Conservation (phyloP, 1,140 invertebrate genomes). For the Tetramorium parvispinum region DNA sequence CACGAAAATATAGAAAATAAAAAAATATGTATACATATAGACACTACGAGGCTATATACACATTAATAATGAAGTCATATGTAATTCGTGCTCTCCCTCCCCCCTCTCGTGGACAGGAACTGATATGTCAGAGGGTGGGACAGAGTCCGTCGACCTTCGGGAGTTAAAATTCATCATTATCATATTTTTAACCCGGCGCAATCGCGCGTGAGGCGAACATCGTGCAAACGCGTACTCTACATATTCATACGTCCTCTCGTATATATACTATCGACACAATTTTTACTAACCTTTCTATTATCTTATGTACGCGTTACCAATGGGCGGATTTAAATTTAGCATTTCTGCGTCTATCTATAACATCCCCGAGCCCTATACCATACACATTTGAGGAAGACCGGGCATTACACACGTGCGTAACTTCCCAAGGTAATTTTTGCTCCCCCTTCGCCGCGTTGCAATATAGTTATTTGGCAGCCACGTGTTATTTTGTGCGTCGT, state of each 20-base stretch:
- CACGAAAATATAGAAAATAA: neutral
- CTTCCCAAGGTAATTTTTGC: constrained; percentile 66
- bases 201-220: neutral
- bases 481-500: constrained; percentile 49
- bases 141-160: constrained; percentile 40
- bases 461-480: constrained; percentile 63
- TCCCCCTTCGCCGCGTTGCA: constrained; percentile 6
- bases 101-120: neutral
- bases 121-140: neutral
- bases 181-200: constrained; percentile 42
- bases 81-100: neutral
- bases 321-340: constrained; percentile 61
- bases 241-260: constrained; percentile 18
- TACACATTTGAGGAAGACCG: constrained; percentile 35
- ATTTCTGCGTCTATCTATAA: constrained; percentile 65
- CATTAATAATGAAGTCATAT: neutral
- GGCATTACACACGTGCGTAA: constrained; percentile 54
- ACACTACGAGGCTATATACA: neutral
- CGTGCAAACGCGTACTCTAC: constrained; percentile 18
- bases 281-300: constrained; percentile 64
- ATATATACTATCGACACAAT: constrained; percentile 59
- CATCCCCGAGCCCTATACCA: constrained; percentile 25
- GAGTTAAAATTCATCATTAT: constrained; percentile 39
- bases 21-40: neutral
- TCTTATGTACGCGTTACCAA: constrained; percentile 65